phyloP scores from a whole-genome alignment of 1,140 invertebrate species.

The Brachionus paranguensis region DNA sequence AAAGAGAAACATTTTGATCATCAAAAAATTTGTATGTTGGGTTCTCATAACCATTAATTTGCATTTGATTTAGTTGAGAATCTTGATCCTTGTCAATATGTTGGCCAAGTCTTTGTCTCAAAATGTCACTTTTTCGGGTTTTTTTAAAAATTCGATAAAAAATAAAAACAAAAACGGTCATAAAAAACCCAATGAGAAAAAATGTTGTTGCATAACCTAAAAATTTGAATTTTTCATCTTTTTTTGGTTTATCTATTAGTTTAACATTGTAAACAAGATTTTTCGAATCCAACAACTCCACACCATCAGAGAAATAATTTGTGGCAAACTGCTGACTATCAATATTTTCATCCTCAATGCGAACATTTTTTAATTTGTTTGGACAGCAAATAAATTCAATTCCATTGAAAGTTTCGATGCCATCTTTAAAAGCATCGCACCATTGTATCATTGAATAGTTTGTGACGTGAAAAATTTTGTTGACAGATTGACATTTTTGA shows the following conservation, averaged over 20 bases:
- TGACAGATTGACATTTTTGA: background rate
- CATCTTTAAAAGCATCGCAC: constrained; percentile 29
- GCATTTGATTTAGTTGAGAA: constrained; percentile 5
- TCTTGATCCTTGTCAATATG: background rate
- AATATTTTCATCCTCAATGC: background rate
- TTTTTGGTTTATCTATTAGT: background rate
- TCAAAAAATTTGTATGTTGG: constrained; percentile 35
- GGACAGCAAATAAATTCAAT: constrained; percentile 32
- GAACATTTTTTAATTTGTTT: background rate
- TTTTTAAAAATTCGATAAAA: background rate
- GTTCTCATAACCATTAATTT: constrained; percentile 31
- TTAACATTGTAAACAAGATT: background rate
- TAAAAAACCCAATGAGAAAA: background rate
- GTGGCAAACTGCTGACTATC: background rate
- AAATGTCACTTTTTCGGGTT: background rate
- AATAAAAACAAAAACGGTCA: background rate
- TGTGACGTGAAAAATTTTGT: background rate
- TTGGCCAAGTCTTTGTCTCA: background rate
- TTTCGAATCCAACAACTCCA: background rate
- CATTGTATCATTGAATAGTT: constrained; percentile 14
- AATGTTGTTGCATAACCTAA: background rate
- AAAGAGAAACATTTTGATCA: background rate
- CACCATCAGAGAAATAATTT: background rate
- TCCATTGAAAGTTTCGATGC: background rate
- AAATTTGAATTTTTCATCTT: background rate